A percentile compares a stretch with the other conserved stretches of the same genome.
Conservation (phyloP, 2,888 invertebrate genomes). For the Synergus gifuensis region DNA sequence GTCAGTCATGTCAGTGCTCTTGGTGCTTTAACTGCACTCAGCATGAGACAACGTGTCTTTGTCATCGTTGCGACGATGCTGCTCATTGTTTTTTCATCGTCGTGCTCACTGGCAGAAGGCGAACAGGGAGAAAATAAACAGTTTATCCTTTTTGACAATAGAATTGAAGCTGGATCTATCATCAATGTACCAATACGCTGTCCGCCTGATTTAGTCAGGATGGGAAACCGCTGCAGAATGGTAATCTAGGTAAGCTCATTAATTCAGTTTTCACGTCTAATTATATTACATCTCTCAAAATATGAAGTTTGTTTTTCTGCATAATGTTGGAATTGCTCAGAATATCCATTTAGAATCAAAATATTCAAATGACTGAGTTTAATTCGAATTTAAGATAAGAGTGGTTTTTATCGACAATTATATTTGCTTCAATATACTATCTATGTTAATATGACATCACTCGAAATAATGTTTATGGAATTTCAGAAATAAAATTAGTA, state of each 20-base stretch:
- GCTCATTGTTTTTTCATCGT: constrained; percentile 47
- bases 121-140: constrained; percentile 48
- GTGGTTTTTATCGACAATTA: too few relatives aligned
- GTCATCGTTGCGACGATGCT: constrained; percentile 50
- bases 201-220: constrained; percentile 62
- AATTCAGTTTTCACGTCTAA: not conserved
- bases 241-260: constrained; percentile 66
- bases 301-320: not conserved
- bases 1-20: constrained; percentile 56
- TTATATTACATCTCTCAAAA: not conserved
- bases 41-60: constrained; percentile 60
- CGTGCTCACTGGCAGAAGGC: constrained; percentile 45
- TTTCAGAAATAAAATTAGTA: too few relatives aligned
- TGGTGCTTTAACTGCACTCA: constrained; percentile 45
- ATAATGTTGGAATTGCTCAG: not conserved
- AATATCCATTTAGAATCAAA: not conserved
- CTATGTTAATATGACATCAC: too few relatives aligned
- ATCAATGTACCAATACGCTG: constrained; percentile 70
- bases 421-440: too few relatives aligned
- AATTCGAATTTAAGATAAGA: not conserved
- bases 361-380: not conserved
- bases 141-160: constrained; percentile 61
- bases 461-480: too few relatives aligned
- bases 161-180: constrained; percentile 62
- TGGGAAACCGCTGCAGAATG: constrained; percentile 68